Conservation (phyloP, 2,113 vertebrate genomes). For the Heterotilapia buettikoferi region DNA sequence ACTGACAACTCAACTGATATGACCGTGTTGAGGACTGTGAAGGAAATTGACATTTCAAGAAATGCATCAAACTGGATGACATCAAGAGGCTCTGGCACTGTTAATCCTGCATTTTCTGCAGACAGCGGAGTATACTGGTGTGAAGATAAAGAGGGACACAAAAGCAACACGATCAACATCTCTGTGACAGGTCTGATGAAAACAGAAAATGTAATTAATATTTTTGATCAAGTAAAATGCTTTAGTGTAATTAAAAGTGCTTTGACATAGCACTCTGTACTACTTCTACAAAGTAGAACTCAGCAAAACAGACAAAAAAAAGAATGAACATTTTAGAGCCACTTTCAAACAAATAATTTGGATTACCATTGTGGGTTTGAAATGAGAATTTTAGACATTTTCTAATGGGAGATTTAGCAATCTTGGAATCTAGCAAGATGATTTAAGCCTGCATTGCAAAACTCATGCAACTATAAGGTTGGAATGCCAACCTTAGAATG, state of each 20-base stretch:
- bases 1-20: background rate
- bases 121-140: conserved; percentile 22
- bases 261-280: fast-evolving
- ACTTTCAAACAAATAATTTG: background rate
- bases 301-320: background rate
- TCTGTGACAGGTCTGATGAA: background rate
- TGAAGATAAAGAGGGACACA: background rate
- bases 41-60: background rate
- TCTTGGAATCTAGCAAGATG: fast-evolving
- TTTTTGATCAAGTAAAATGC: background rate
- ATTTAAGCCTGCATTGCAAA: background rate
- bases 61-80: fast-evolving
- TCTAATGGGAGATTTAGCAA: background rate
- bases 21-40: background rate
- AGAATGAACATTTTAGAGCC: background rate
- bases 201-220: background rate
- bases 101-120: fast-evolving
- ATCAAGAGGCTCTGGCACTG: background rate
- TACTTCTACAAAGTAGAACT: background rate
- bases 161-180: background rate
- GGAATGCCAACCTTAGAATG: fast-evolving
- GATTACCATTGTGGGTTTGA: background rate
- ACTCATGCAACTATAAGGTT: background rate
- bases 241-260: background rate
- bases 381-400: background rate